Percentiles rank a stretch among this genome's conserved stretches.
phyloP scores from a whole-genome alignment of 2,113 vertebrate genomes.

The Ploceus nigricollis region DNA sequence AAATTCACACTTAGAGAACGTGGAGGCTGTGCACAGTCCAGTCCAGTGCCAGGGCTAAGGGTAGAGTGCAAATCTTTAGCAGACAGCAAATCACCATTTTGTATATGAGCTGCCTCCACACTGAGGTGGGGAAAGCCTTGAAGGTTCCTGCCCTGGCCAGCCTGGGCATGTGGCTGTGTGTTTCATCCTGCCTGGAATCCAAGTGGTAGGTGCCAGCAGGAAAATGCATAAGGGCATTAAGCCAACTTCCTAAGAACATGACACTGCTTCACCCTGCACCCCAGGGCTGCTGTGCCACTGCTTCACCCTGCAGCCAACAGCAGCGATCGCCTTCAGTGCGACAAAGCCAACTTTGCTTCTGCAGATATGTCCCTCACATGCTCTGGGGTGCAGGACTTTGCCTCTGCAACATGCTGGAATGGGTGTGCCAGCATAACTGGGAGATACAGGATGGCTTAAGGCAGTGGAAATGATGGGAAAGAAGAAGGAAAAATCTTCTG shows the following conservation, averaged over 20 bases:
- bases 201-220: neutral
- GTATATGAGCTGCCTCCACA: neutral
- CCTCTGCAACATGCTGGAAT: neutral
- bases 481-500: neutral
- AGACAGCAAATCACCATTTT: neutral
- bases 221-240: neutral
- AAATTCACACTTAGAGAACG: neutral
- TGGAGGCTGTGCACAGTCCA: neutral
- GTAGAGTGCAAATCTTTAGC: neutral
- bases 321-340: neutral
- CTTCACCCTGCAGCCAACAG: neutral
- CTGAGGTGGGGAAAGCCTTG: neutral
- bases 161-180: neutral
- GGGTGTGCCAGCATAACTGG: neutral
- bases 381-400: rapidly evolving
- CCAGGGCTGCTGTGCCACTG: neutral
- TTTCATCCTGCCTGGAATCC: neutral
- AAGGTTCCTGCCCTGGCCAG: neutral
- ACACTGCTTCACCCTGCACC: neutral
- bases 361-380: rapidly evolving
- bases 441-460: neutral
- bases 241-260: neutral
- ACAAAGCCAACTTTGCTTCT: neutral
- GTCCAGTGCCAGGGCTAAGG: neutral
- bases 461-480: neutral